Percentiles rank a stretch among this genome's conserved stretches.
phyloP scores from a whole-genome alignment of 2,113 vertebrate species.

The Alces alces region DNA sequence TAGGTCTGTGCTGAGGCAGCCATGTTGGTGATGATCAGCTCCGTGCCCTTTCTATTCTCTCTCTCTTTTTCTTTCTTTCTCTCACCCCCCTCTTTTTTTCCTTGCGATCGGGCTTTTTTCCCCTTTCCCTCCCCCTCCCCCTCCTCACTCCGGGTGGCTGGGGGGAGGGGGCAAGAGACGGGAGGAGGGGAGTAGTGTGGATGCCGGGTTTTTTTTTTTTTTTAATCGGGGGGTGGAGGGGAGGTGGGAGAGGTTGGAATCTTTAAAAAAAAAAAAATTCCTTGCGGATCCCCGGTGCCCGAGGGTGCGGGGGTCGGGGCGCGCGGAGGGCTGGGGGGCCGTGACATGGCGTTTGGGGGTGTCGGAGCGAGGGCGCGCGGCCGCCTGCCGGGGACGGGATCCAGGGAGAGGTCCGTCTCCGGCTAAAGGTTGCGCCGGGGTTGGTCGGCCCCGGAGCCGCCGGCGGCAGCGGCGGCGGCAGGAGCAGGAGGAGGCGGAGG shows the following conservation, averaged over 20 bases:
- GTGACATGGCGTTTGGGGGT: slow-evolving; percentile 72
- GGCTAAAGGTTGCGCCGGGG: slow-evolving; percentile 89
- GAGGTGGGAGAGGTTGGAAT: slow-evolving; percentile 68
- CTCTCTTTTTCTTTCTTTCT: slow-evolving; percentile 72
- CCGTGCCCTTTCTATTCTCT: slow-evolving; percentile 84
- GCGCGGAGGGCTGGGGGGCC: slow-evolving; percentile 57
- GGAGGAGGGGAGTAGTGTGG: slow-evolving; percentile 60
- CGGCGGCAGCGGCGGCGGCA: slow-evolving; percentile 34
- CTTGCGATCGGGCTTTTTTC: slow-evolving; percentile 78
- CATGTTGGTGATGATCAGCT: slow-evolving; percentile 98
- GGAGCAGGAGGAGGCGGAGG: slow-evolving; percentile 44
- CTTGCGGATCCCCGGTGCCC: slow-evolving; percentile 44
- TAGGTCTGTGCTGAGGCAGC: slow-evolving; percentile 96
- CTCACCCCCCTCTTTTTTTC: slow-evolving; percentile 67
- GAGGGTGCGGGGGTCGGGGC: slow-evolving; percentile 59
- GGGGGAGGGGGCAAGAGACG: slow-evolving; percentile 54
- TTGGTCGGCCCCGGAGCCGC: slow-evolving; percentile 72
- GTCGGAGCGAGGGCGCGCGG: slow-evolving; percentile 45
- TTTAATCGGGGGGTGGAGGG: slow-evolving; percentile 47
- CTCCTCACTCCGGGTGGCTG: slow-evolving; percentile 62
- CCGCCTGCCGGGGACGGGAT: slow-evolving; percentile 53
- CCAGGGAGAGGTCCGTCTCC: slow-evolving; percentile 82
- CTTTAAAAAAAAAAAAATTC: slow-evolving; percentile 45
- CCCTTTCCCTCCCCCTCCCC: slow-evolving; percentile 44
- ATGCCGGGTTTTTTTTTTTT: slow-evolving; percentile 51